These are phyloP conservation scores for Azemiops feae DNA, from an alignment of 2,113 vertebrate species.

Conservation along the genomic window DNA sequence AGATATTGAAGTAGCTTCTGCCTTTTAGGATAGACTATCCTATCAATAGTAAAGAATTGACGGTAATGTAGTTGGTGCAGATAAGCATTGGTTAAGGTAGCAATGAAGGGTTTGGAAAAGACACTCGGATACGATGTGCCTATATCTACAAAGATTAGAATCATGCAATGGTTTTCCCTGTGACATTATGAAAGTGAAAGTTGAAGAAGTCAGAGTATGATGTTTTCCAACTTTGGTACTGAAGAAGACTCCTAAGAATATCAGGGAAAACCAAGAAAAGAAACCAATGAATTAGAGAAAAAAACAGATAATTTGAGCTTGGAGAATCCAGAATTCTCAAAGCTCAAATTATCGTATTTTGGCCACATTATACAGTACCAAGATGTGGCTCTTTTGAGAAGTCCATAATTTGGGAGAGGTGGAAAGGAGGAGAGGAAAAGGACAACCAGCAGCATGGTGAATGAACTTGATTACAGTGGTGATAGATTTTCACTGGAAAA, in stretches of 20 bases:
- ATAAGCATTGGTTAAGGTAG: background rate
- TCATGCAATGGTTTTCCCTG: background rate
- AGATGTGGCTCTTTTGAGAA: background rate
- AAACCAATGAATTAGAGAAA: background rate
- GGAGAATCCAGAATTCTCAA: background rate
- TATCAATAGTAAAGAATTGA: background rate
- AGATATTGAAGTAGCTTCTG: background rate
- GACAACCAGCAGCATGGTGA: background rate
- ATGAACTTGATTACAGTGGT: background rate
- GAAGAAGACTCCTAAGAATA: background rate
- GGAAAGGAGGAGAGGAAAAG: background rate
- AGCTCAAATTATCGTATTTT: background rate
- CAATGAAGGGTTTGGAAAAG: background rate
- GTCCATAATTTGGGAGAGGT: background rate
- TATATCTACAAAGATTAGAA: background rate
- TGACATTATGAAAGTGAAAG: background rate
- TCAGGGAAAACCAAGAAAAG: background rate
- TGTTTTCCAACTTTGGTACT: background rate
- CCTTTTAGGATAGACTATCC: background rate
- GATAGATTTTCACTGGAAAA: background rate
- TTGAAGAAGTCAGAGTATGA: background rate
- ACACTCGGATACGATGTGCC: background rate
- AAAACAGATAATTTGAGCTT: background rate
- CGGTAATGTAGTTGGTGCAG: background rate
- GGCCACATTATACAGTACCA: background rate